These are phyloP conservation scores for Catalaphyllia jardinei DNA, from an alignment of 64 coral and sea anemone genomes.

Conservation along the genomic window DNA sequence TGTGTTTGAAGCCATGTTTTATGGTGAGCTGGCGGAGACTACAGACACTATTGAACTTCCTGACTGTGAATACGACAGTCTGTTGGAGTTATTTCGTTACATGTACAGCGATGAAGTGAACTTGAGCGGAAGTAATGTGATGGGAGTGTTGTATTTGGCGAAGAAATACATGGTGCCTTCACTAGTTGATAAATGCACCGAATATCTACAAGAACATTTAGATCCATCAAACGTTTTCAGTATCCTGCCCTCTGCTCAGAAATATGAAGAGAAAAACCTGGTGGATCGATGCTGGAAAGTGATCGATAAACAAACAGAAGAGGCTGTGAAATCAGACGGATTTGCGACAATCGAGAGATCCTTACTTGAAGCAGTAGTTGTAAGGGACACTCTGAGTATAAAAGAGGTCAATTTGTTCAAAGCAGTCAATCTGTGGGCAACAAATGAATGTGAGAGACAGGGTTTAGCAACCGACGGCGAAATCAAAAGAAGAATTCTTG, in stretches of 20 bases:
- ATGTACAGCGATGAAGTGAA: no score
- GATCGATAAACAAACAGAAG: background rate
- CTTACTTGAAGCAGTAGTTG: slow-evolving; percentile 15
- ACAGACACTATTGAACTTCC: no score
- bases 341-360: slow-evolving; percentile 14
- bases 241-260: background rate
- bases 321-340: slow-evolving; percentile 1
- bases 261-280: background rate
- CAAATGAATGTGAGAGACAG: no score
- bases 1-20: no score
- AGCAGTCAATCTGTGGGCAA: background rate
- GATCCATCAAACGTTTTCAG: slow-evolving; percentile 12
- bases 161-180: background rate
- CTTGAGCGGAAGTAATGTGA: no score
- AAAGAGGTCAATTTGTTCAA: slow-evolving; percentile 5
- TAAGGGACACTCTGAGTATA: background rate
- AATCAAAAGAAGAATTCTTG: no score
- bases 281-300: slow-evolving; percentile 14
- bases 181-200: background rate
- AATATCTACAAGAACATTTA: background rate
- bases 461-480: no score
- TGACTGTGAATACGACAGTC: no score
- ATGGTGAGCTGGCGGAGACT: no score
- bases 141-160: no score
- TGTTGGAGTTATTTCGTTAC: no score